Conservation (phyloP, 2,888 invertebrate species). For the Ectobius pallidus region DNA sequence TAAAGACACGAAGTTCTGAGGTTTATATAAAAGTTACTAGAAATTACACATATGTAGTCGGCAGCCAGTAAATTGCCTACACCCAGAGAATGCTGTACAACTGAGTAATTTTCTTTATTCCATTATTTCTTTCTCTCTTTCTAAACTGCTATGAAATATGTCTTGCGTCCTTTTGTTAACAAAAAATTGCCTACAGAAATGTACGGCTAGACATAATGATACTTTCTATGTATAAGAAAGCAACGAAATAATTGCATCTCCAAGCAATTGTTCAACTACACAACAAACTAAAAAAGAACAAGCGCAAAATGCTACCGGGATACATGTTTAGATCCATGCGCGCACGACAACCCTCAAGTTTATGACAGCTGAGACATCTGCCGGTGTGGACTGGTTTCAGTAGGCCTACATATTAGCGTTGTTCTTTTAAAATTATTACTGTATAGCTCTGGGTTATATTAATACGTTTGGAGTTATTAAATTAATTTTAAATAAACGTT, state of each 20-base stretch:
- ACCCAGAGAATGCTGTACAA: not conserved
- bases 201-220: slow-evolving; percentile 8
- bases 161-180: slow-evolving; percentile 16
- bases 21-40: not conserved
- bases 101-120: slow-evolving; percentile 14
- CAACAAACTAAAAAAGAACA: not conserved
- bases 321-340: too few relatives aligned
- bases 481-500: too few relatives aligned
- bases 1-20: not conserved
- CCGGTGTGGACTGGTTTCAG: too few relatives aligned
- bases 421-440: too few relatives aligned
- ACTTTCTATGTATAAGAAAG: not conserved
- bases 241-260: slow-evolving; percentile 9
- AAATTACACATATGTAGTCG: slow-evolving; percentile 10
- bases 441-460: too few relatives aligned
- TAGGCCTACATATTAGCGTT: too few relatives aligned
- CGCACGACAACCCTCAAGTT: too few relatives aligned
- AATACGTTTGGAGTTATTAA: too few relatives aligned
- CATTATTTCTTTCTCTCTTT: not conserved
- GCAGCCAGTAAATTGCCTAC: not conserved
- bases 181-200: slow-evolving; percentile 11
- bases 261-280: slow-evolving; percentile 15
- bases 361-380: too few relatives aligned
- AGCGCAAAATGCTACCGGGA: too few relatives aligned
- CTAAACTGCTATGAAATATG: slow-evolving; percentile 6